Evolutionary conservation across 2,113 vertebrate genomes (phyloP), one percentile per base, ranked within the genome.

Genomic region (Chrysochloris asiatica): DNA sequence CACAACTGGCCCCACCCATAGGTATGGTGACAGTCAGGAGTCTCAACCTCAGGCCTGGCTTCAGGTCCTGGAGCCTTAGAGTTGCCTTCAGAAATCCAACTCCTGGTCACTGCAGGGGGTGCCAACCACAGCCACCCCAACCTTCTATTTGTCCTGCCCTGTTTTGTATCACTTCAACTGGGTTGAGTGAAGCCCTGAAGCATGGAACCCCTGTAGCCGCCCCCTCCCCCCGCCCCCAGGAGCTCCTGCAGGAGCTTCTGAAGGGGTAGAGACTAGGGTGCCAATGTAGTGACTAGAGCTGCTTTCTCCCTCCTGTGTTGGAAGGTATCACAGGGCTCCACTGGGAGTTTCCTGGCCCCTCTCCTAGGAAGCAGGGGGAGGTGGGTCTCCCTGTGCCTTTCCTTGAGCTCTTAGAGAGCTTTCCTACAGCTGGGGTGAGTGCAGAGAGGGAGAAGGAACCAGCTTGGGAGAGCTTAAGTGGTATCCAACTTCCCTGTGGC

Each of bases 1-100:
- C 84, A 13, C 56, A 72, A 83, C 83, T 93, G 93, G 41, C 78
- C 69, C 84, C 83, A 4, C 28, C 41, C 63, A 63, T 88, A 96
- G 95, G 96, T 97, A 94, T 0, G 3, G 56, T 76, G 14, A 56
- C 24, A 38, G 30, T 10, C 17, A 47, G 89, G 28, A 36, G 30
- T 43, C 52, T 45, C 38, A 7, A 43, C 45, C 36, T 80, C 45
- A 52, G 59, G 71, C 45, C 30, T 13, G 43, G 67, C 72, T 30
- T 59, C 22, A 16, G 69, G 71, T 72, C 83, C 63, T 65, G 19
- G 28, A 48, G 22, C 77, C 78, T 83, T 56, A 0, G 12, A 43
- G 56, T 47, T 52, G 17, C 75, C 59, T 90, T 56, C 33, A 75
- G 76, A 82, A 73, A 30, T 73, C 71, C 12, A 14, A 30, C 26